Percentiles rank a stretch among this genome's conserved stretches.
These are phyloP conservation scores for Patagioenas fasciata DNA, from an alignment of 2,113 vertebrate genomes.

Conservation along the genomic window DNA sequence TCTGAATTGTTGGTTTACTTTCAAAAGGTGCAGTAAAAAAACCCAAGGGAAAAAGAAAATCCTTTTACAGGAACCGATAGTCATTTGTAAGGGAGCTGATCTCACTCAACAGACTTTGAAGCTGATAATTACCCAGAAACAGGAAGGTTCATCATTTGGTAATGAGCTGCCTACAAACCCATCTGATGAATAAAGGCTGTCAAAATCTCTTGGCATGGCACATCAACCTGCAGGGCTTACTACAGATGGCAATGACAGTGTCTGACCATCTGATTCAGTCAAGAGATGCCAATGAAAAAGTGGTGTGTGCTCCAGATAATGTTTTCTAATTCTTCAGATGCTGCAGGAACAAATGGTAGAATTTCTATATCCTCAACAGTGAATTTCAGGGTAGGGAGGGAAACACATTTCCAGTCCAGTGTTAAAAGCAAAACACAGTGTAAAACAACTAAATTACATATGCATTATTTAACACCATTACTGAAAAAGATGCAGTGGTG, in stretches of 20 bases:
- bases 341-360: slow-evolving; percentile 7
- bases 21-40: background rate
- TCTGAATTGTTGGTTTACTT: background rate
- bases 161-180: slow-evolving; percentile 49
- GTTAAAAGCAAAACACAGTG: background rate
- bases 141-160: slow-evolving; percentile 51
- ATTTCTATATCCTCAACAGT: background rate
- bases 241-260: slow-evolving; percentile 46
- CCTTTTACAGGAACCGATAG: background rate
- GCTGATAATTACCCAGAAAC: slow-evolving; percentile 43
- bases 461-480: slow-evolving; percentile 64
- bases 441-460: slow-evolving; percentile 53
- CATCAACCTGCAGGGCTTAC: slow-evolving; percentile 23
- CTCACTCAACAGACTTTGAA: background rate
- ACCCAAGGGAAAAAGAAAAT: background rate
- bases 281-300: slow-evolving; percentile 13
- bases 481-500: slow-evolving; percentile 43
- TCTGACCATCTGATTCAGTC: slow-evolving; percentile 62
- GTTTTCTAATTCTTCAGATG: slow-evolving; percentile 34
- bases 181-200: slow-evolving; percentile 51
- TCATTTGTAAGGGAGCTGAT: background rate
- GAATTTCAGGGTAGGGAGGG: background rate
- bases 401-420: background rate
- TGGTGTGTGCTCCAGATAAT: slow-evolving; percentile 29
- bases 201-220: slow-evolving; percentile 17